Base-by-base conservation (phyloP, 53 echinoderm and acorn worm genomes). In the Arbacia lixula region DNA sequence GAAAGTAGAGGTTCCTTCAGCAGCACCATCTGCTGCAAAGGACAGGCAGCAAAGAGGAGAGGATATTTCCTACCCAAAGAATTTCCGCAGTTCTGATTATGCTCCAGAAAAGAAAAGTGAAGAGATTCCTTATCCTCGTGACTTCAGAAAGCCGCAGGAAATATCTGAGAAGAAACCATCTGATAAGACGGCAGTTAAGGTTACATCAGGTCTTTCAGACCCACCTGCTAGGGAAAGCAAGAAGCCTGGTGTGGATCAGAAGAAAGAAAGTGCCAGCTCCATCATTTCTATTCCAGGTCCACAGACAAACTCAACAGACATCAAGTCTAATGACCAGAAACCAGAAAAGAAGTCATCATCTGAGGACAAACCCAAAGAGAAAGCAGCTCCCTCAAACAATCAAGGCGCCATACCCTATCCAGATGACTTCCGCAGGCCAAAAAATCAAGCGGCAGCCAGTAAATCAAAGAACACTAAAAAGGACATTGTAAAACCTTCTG, bases 321-420 rank as follows among this genome's bases (percentile, higher is more conserved):
- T 42, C 19, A 69, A 25, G 29, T 22, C 22, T 26, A 21, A 25
- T 3, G 36, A 37, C 9, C 36, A 35, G 38, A 66, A 6, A 37
- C 36, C 21, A 11, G 16, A 43, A n/a, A n/a, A 46, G 46, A 46
- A 14, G 8, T 46, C 46, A 8, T 46, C 46, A 46, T 8, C 46
- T 34, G 54, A 2, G 50, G 33, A 17, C 27, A 77, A 77, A 74
- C 0, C 74, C 30, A 53, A 74, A 5, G 53, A 74, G 32, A 20
- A 50, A 34, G 16, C 71, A 46, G 12, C 31, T 9, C 29, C 25
- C 24, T 30, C 36, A 74, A 6, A 9, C 22, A 37, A 19, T 12
- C 32, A 77, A 20, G 71, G 64, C 22, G 29, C 71, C 16, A 92
- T 92, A 42, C 92, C 92, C 11, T 92, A 92, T 50, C 92, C 92